These are phyloP conservation scores for Cepaea nemoralis DNA, from an alignment of 1,140 invertebrate species.

Conservation along the genomic window DNA sequence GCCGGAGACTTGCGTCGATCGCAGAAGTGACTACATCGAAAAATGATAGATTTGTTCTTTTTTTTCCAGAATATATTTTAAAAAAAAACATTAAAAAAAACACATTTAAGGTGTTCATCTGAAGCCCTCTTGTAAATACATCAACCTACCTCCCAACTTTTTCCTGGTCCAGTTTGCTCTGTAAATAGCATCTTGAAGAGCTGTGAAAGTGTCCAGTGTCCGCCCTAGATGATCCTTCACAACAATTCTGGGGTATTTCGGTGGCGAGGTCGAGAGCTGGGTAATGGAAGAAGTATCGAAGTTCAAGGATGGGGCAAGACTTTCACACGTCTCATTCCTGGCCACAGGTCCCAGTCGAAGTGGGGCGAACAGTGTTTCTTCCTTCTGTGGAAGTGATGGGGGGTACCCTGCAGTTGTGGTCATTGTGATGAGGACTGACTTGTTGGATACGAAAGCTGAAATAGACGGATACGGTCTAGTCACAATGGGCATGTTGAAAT, in stretches of 20 bases:
- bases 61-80: no score
- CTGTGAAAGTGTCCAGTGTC: slow-evolving; percentile 61
- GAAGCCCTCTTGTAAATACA: no score
- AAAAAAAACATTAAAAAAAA: no score
- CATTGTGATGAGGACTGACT: neutral
- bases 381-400: neutral
- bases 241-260: slow-evolving; percentile 55
- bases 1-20: no score
- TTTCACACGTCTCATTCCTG: neutral
- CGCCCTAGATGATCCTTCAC: slow-evolving; percentile 53
- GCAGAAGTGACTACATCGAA: no score
- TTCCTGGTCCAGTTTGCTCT: slow-evolving; percentile 53
- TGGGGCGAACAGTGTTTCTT: neutral
- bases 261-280: no score
- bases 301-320: neutral
- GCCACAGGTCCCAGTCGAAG: slow-evolving; percentile 29
- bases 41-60: no score
- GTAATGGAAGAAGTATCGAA: no score
- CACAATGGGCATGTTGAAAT: neutral
- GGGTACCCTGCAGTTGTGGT: neutral
- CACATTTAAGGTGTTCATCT: no score
- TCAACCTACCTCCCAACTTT: slow-evolving; percentile 19
- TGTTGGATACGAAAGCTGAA: neutral
- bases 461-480: neutral
- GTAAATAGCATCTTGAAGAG: slow-evolving; percentile 65